Base-by-base conservation (phyloP, 2,888 invertebrate species). In the Melipona beecheii region DNA sequence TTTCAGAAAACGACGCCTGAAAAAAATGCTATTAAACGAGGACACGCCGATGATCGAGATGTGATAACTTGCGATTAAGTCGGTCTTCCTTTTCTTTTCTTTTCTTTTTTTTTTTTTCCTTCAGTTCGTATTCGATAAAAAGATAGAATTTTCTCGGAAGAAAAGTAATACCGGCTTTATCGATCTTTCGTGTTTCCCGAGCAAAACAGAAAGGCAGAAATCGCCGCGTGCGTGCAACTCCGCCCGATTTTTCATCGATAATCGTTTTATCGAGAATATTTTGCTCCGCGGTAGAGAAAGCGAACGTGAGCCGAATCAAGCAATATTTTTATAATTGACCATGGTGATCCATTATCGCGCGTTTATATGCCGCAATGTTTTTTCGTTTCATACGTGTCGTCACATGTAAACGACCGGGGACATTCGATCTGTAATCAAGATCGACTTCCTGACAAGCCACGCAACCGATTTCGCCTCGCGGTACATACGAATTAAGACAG, bases 21-120 rank as follows among this genome's bases (percentile, higher is more conserved):
- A 66, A 75, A 64, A 75, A 64, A 68, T 76, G 70, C 54, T 56
- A 60, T 21, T 19, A 17, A 84, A 87, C 73, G 79, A 84, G 74
- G 75, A 77, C 81, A 72, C 58, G 49, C 11, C 70, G 56, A 21
- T 64, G 50, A 58, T 54, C 58, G 56, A 74, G 50, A 70, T 36
- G 43, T 70, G 13, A 17, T 52, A 54, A 31, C 62, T 64, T 43
- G 54, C 9, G n/a, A 60, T 68, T 36, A 27, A 75, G n/a, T 54
- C 4, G 3, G 0, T 19, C 4, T 49, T n/a, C 27, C 9, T 58
- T 54, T 36, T 50, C 0, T 27, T 3, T 24, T 13, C 2, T 70
- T 43, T 21, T 19, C 21, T 52, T 27, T 2, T 21, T 15, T 1
- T 2, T 21, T 15, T 17, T 0, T 0, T 24, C 11, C 24, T 6